Evolutionary conservation across 2,797 vertebrate species (phyloP), one percentile per base, ranked within the genome.

Genomic region (Atherinosoma microstoma): DNA sequence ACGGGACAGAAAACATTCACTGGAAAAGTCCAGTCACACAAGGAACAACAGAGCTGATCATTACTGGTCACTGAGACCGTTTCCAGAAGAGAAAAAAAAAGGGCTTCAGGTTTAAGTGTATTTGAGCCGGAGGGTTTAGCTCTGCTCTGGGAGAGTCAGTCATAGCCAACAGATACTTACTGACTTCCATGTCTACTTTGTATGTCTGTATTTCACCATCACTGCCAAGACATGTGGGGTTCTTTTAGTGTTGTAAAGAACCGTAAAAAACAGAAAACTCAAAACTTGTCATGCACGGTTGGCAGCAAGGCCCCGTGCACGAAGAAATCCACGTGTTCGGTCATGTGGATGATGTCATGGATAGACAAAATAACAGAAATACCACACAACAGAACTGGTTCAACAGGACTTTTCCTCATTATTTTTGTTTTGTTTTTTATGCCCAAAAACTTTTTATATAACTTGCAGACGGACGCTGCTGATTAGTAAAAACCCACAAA

Each of bases 1-100:
- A 91, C 89, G 36, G 66, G 30, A 71, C 66, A 63, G 71, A 87
- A 91, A 84, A 90, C 82, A 86, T 67, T 63, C 16, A 76, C 57
- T 75, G 89, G 87, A 92, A 92, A 90, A 91, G 80, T 16, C 51
- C 40, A 27, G 70, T 62, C 51, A 32, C 34, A 49, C 60, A 70
- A 53, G n/a, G 42, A 73, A 54, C 13, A 60, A 15, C 45, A 24
- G 67, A 60, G 53, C 74, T 0, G 59, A 76, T 77, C 70, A 0
- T 58, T 3, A 3, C 30, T 13, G 32, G 58, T 56, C 70, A 53
- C 3, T 45, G 56, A 64, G 40, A 58, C 58, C 10, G 6, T 42
- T 11, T 13, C 13, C 24, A 45, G 60, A 34, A 11, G 7, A 27
- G 2, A 27, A 27, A 27, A 42, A 42, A 49, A 13, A 4, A 57